Evolutionary conservation across 2,888 invertebrate genomes (phyloP).

Genomic region (Oligia fasciuncula): DNA sequence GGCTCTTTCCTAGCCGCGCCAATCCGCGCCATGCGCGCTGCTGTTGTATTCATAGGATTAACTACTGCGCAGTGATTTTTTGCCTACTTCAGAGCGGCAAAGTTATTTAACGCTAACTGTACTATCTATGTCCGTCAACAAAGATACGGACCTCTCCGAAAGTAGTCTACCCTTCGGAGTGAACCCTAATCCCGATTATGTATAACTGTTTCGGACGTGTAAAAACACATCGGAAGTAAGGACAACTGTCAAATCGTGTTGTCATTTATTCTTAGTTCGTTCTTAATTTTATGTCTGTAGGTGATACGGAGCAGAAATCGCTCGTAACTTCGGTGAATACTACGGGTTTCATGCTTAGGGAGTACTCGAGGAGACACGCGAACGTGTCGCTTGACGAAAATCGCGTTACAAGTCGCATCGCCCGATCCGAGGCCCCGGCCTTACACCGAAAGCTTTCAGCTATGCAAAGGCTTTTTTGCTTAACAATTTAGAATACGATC

Average conservation of each 20-base stretch:
- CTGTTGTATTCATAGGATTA: too few species aligned
- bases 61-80: too few species aligned
- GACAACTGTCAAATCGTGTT: neutral
- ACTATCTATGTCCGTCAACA: too few species aligned
- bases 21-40: too few species aligned
- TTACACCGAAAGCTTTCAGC: neutral
- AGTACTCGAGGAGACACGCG: neutral
- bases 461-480: neutral
- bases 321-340: neutral
- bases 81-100: too few species aligned
- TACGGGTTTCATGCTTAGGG: too few species aligned
- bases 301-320: too few species aligned
- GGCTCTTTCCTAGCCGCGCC: too few species aligned
- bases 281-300: too few species aligned
- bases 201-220: neutral
- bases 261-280: neutral
- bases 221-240: neutral
- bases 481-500: conserved; percentile 46
- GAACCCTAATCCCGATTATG: neutral
- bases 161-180: neutral
- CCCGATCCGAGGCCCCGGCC: too few species aligned
- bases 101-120: too few species aligned
- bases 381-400: neutral
- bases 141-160: neutral
- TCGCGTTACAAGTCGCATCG: neutral